Conservation (phyloP, 1,140 invertebrate species). For the Drosophila chauvacae region DNA sequence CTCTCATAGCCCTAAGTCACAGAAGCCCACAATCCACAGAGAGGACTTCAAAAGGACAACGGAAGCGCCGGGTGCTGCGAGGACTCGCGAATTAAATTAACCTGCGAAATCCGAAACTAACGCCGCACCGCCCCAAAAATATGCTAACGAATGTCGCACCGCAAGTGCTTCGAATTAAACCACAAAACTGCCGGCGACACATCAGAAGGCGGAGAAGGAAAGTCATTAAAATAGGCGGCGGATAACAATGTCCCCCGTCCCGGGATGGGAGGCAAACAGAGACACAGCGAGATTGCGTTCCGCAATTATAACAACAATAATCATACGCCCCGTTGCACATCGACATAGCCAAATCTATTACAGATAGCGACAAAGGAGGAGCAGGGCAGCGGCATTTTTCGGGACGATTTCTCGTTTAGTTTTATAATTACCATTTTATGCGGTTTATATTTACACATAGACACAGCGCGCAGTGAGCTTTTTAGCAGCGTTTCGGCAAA, state of each 20-base stretch:
- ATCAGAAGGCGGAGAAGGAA: conserved; percentile 31
- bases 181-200: conserved; percentile 47
- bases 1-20: conserved; percentile 35
- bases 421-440: conserved; percentile 82
- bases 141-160: conserved; percentile 54
- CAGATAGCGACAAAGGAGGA: conserved; percentile 44
- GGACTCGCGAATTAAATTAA: conserved; percentile 36
- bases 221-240: conserved; percentile 69
- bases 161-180: conserved; percentile 45
- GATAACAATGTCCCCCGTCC: conserved; percentile 10
- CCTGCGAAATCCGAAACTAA: conserved; percentile 23
- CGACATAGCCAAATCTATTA: conserved; percentile 68
- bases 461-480: conserved; percentile 38
- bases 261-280: conserved; percentile 9
- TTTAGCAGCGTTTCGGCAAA: conserved; percentile 71
- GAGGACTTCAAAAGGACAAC: conserved; percentile 10
- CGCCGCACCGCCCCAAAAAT: conserved; percentile 46
- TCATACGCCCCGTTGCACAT: conserved; percentile 77
- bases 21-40: conserved; percentile 9
- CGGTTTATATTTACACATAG: conserved; percentile 71
- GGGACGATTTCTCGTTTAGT: conserved; percentile 64
- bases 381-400: not conserved
- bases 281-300: conserved; percentile 23
- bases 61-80: not conserved
- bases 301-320: conserved; percentile 78